Evolutionary conservation across 2,888 invertebrate species (phyloP), one percentile per base, ranked within the genome.

Genomic region (Drosophila kambysellisi): DNA sequence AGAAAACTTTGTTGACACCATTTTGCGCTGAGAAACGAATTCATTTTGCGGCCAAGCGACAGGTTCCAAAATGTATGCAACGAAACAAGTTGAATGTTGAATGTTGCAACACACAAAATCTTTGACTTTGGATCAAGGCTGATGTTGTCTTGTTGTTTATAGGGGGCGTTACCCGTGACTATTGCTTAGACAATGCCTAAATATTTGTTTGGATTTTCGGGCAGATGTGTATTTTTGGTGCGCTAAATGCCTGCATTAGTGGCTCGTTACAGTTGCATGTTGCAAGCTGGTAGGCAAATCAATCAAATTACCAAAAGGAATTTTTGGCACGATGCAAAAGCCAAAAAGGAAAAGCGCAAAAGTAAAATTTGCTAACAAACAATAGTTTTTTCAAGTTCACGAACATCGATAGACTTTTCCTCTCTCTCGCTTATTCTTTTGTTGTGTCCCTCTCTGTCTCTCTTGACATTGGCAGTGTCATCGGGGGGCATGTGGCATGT

Each of bases 201-300:
- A 37, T n/a, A 37, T 48, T 57, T 29, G 37, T 57, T 52, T 25
- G 60, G 11, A 11, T 32, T 56, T 37, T 56, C 20, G 20, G 32
- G 57, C 20, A 48, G 29, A 29, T 65, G 12, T 25, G 20, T 72
- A 61, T 79, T 73, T 70, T 69, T 67, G 67, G 71, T 59, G 78
- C 76, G 85, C 85, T 86, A 87, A 89, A 89, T 86, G 81, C 75
- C 63, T 73, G 78, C 85, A 86, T 86, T 86, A 86, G 88, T 89
- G 76, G 85, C 85, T 89, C 89, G 89, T 86, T 89, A 86, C 85
- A 86, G 63, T 89, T 85, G 89, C 85, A 85, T 85, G 85, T 86
- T 78, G 68, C 33, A 37, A 66, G 67, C 70, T 77, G 74, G 66
- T 62, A 32, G 74, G 88, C 76, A 88, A 88, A 90, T 86, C 89